Evolutionary conservation across 2,113 vertebrate species (phyloP), one percentile per base, ranked within the genome.

Genomic region (Talpa occidentalis): DNA sequence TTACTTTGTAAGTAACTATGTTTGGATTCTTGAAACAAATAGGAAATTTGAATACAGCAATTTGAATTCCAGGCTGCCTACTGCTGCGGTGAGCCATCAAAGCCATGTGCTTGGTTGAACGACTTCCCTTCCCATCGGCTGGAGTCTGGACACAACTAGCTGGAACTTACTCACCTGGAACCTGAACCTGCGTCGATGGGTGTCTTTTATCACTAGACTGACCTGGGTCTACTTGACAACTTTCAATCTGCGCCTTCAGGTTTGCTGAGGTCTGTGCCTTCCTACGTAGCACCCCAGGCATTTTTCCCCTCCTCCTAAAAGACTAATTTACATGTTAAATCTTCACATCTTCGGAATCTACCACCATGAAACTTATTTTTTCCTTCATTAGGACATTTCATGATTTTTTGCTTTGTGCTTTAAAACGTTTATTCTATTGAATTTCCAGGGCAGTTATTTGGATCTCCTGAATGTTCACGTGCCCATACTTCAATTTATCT

Each of bases 61-160:
- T 19, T 76, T 76, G 37, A 60, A n/a, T 40, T 81, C 10, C 42
- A 37, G 17, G 7, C 14, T 42, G 12, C 37, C 52, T 21, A 26
- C 4, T 42, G 28, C 24, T 22, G 10, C 0, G 24, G 47, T 42
- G 1, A 4, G 47, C 30, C 6, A 9, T 19, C 26, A 37, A 78
- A 70, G 52, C 1, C 15, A 24, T 26, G 59, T 7, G 6, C 24
- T 28, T 7, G 37, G 0, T 64, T 49, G 10, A 24, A 28, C 17
- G 3, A 0, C 15, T 4, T 66, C 4, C 3, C 0, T 35, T 72
- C 10, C 19, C 26, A 28, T 21, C 37, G 17, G 10, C 28, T 76
- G n/a, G 1, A 10, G 14, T 15, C 40, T 14, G 3, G 5, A 24
- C 17, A 19, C 9, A 32, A 24, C 7, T 0, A 60, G 21, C 17